Conservation (phyloP, 2,113 vertebrate species). For the Lamprotornis superbus region DNA sequence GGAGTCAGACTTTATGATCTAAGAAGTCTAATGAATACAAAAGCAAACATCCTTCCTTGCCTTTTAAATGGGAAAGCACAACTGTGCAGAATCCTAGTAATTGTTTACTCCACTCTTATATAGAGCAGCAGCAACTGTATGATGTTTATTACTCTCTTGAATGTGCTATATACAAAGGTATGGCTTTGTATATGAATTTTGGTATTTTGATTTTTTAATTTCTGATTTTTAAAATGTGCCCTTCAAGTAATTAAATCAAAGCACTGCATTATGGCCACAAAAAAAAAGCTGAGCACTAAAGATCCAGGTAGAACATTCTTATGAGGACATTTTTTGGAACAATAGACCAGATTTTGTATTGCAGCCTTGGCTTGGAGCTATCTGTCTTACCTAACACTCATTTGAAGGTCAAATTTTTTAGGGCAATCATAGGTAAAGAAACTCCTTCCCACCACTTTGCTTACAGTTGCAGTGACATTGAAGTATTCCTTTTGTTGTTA, state of each 20-base stretch:
- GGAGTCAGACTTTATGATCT: background rate
- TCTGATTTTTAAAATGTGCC: background rate
- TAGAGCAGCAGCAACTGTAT: background rate
- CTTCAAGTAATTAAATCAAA: background rate
- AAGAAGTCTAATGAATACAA: background rate
- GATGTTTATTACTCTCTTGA: background rate
- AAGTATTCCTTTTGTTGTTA: background rate
- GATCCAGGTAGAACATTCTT: background rate
- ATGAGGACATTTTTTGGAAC: background rate
- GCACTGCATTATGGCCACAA: background rate
- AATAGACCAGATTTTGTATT: background rate
- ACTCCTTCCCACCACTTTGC: background rate
- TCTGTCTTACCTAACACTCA: background rate
- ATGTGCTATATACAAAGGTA: background rate
- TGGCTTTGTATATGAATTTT: background rate
- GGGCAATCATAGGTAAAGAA: background rate
- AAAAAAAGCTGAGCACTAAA: background rate
- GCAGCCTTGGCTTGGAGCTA: background rate
- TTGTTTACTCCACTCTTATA: background rate
- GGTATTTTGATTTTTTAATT: background rate
- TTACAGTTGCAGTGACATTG: background rate
- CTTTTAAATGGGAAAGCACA: background rate
- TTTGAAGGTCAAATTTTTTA: background rate
- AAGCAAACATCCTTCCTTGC: background rate
- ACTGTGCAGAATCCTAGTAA: background rate